A percentile compares a stretch with the other conserved stretches of the same genome.
Evolutionary conservation across 2,888 invertebrate species (phyloP).

Genomic region (Oegoconia quadripuncta): DNA sequence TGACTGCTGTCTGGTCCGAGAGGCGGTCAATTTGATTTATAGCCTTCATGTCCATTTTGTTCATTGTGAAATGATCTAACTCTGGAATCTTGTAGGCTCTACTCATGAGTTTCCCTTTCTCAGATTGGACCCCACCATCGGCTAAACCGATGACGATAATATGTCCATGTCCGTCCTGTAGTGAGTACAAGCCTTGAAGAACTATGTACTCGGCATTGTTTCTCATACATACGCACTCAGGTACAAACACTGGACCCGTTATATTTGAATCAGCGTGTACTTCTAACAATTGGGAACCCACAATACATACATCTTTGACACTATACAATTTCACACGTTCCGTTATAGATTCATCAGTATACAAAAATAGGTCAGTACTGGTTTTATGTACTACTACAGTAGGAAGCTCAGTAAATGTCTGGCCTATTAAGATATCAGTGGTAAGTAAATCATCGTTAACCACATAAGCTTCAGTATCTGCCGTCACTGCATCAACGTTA

Average conservation of each 20-base stretch:
- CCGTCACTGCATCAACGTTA: conserved; percentile 5
- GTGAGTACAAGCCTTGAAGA: too few relatives aligned
- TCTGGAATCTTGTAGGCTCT: too few relatives aligned
- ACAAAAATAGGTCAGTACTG: not conserved
- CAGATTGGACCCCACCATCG: too few relatives aligned
- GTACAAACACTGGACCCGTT: too few relatives aligned
- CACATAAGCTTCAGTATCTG: conserved; percentile 4
- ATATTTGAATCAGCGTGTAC: not conserved
- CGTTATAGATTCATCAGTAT: not conserved
- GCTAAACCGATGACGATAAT: too few relatives aligned
- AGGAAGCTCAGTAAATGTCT: conserved; percentile 8
- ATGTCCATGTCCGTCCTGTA: too few relatives aligned
- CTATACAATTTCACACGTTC: not conserved
- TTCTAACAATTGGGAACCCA: not conserved
- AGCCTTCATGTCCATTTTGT: too few relatives aligned
- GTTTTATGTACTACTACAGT: conserved; percentile 8
- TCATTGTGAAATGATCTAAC: not conserved
- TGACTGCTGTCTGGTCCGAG: not conserved
- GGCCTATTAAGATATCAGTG: conserved; percentile 9
- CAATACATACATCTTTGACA: too few relatives aligned
- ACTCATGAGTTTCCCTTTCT: too few relatives aligned
- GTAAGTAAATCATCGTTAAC: conserved; percentile 3
- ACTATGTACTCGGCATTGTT: too few relatives aligned
- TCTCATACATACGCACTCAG: too few relatives aligned
- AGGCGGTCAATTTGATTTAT: too few relatives aligned